Evolutionary conservation across 2,113 vertebrate species (phyloP), one percentile per base, ranked within the genome.

Genomic region (Pterophyllum scalare): DNA sequence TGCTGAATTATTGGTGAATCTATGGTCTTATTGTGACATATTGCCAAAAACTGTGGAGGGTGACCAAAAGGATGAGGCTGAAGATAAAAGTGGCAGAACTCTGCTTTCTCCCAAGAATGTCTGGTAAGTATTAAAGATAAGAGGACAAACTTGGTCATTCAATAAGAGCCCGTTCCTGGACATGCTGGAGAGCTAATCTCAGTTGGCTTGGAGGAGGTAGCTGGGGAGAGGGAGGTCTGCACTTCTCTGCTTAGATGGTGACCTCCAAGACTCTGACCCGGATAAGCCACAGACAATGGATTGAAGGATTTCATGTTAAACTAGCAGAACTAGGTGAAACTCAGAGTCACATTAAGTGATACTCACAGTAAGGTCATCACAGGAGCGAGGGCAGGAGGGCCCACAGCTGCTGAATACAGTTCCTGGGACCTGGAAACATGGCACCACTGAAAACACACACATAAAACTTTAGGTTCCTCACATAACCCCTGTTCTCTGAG

Each of bases 361-460:
- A 94, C 96, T 96, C 88, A 98, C 97, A 79, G 91, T 62, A 24
- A 97, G 87, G 85, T 98, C 97, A 8, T 97, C 97, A 82, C 97
- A 98, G 75, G 96, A 95, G 12, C 96, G 95, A 38, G 97, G 97
- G 72, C 97, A 97, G 6, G 97, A 94, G 0, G 97, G 97, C 0
- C 97, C 97, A 59, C 97, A 98, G 86, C 89, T 91, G 70, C 96
- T 97, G 85, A 96, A 97, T 26, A 74, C 88, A 0, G 96, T 95
- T 4, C 96, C 97, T 2, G 92, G 77, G 1, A 97, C 91, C 26
- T 92, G 28, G 0, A 94, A 94, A 49, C 97, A 98, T 1, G 96
- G 94, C 0, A 88, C 85, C 75, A 91, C 97, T 97, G 83, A 6
- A 82, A 77, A 92, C 57, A 91, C n/a, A 88, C 26, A 88, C 22